These are phyloP conservation scores for Sakesphorus luctuosus DNA, from an alignment of 2,113 vertebrate species.

Conservation along the genomic window DNA sequence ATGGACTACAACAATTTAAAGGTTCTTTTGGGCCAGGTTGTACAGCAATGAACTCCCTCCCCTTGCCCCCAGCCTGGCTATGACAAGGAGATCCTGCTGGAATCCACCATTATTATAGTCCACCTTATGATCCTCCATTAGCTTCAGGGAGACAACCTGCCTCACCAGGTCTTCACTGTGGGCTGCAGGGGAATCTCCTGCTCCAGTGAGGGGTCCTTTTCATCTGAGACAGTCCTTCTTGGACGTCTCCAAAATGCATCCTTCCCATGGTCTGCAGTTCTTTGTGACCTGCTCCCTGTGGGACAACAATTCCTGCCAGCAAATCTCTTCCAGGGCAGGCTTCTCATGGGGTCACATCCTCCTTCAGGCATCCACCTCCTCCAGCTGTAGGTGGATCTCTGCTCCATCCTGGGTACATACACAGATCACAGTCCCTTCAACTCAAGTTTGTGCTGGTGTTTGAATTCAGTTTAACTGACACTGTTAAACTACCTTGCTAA, in stretches of 20 bases:
- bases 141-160: not conserved
- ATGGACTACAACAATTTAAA: not conserved
- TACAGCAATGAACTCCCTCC: not conserved
- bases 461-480: not conserved
- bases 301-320: not conserved
- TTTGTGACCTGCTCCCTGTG: not conserved
- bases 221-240: not conserved
- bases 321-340: not conserved
- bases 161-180: not conserved
- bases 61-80: not conserved
- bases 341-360: not conserved
- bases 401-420: not conserved
- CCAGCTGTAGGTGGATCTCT: not conserved
- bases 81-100: not conserved
- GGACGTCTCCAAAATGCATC: not conserved
- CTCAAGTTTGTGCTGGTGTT: not conserved
- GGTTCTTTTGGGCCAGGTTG: not conserved
- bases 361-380: not conserved
- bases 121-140: not conserved
- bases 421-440: not conserved
- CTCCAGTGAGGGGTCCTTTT: not conserved
- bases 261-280: not conserved
- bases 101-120: fast-evolving
- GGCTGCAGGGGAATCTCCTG: not conserved
- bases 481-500: not conserved